phyloP scores from a whole-genome alignment of 2,888 invertebrate species.

The Koerneria pararmatus region DNA sequence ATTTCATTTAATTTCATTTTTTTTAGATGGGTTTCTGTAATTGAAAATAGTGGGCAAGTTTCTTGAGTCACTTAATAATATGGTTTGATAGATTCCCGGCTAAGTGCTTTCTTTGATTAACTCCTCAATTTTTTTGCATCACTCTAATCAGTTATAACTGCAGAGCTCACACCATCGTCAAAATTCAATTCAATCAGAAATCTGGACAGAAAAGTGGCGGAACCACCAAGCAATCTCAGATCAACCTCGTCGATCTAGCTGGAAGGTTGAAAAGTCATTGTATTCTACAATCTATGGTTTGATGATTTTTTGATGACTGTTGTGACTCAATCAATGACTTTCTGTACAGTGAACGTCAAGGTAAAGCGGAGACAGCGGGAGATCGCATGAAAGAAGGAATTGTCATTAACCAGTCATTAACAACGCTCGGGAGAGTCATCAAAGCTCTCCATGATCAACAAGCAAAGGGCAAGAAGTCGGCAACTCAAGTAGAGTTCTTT shows the following conservation, averaged over 20 bases:
- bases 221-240: slow-evolving; percentile 63
- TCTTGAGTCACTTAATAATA: too few relatives aligned
- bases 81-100: too few relatives aligned
- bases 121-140: too few relatives aligned
- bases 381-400: slow-evolving; percentile 67
- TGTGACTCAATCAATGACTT: neutral
- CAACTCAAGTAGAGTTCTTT: too few relatives aligned
- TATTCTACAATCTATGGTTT: neutral
- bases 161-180: slow-evolving; percentile 67
- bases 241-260: slow-evolving; percentile 67
- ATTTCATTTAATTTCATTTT: too few relatives aligned
- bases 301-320: neutral
- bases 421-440: slow-evolving; percentile 66
- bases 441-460: slow-evolving; percentile 59
- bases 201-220: slow-evolving; percentile 63
- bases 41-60: too few relatives aligned
- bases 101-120: too few relatives aligned
- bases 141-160: slow-evolving; percentile 29
- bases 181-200: slow-evolving; percentile 65
- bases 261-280: slow-evolving; percentile 56
- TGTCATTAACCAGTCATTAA: slow-evolving; percentile 66
- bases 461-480: slow-evolving; percentile 47
- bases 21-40: too few relatives aligned
- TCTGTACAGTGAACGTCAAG: slow-evolving; percentile 64
- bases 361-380: slow-evolving; percentile 65